Evolutionary conservation across 2,888 invertebrate genomes (phyloP).

Genomic region (Euzophera pinguis): DNA sequence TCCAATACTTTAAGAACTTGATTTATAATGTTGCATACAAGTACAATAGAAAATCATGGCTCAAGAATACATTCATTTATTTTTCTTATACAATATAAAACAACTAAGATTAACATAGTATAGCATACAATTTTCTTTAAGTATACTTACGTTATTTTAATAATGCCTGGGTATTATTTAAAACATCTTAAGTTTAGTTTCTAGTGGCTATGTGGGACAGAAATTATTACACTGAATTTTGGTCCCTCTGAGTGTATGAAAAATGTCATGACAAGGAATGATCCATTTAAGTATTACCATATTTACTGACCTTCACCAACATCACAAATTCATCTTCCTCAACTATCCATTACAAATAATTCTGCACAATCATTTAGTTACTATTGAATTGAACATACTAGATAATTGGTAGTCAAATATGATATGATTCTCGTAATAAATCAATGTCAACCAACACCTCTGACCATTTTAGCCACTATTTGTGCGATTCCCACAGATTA

Average conservation of each 20-base stretch:
- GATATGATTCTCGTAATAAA: neutral
- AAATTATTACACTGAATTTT: conserved; percentile 16
- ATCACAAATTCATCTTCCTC: too few relatives aligned
- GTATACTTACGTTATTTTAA: conserved; percentile 10
- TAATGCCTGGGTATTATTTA: neutral
- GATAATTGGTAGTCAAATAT: too few relatives aligned
- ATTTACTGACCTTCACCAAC: too few relatives aligned
- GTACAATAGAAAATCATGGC: conserved; percentile 27
- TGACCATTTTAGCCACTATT: neutral
- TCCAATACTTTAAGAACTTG: neutral
- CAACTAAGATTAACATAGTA: conserved; percentile 18
- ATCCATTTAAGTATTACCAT: too few relatives aligned
- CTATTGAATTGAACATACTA: too few relatives aligned
- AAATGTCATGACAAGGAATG: neutral
- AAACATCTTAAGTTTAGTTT: conserved; percentile 1
- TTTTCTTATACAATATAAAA: conserved; percentile 55
- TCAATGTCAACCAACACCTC: neutral
- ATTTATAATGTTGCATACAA: neutral
- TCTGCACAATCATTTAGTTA: too few relatives aligned
- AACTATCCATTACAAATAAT: too few relatives aligned
- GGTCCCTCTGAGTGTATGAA: conserved; percentile 16
- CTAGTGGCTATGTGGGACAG: conserved; percentile 4
- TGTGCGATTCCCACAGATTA: neutral
- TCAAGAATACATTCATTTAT: conserved; percentile 56
- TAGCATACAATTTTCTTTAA: conserved; percentile 8